Evolutionary conservation across 2,113 vertebrate genomes (phyloP), one percentile per base, ranked within the genome.

Genomic region (Apistogramma diplotaenia): DNA sequence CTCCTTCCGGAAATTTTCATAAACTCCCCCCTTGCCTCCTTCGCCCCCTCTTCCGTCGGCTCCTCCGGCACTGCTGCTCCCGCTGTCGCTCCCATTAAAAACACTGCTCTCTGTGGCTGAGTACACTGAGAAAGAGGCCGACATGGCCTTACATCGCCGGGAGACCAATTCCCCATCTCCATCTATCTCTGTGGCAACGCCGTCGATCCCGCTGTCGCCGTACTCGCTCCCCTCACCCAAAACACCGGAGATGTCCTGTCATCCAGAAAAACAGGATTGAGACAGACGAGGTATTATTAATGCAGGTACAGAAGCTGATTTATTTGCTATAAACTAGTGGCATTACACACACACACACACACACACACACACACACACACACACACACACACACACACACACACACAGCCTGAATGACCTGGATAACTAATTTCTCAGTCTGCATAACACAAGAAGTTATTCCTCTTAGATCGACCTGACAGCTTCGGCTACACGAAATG

Each of bases 1-100:
- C 92, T 99, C 98, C 78, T 98, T 95, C 1, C 97, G 93, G 90
- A 98, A 99, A 87, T 99, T 99, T 94, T 99, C 98, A 0, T 99
- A 99, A 5, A 99, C 96, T 0, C 97, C 91, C 94, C 97, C 96
- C 89, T 13, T 94, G 94, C 5, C 96, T 83, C 82, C 91, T 10
- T 86, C 96, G 0, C 96, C 87, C 0, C 89, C 78, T 65, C 89
- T 79, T 60, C 97, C 53, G 0, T 97, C 91, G 95, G 96, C 96
- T 92, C 10, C 96, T 94, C 96, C 97, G 1, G 97, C 96, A 0
- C 96, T 94, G 93, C 96, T 98, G 95, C 97, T 99, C 31, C 97
- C 97, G 0, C 97, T 98, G 93, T 99, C 98, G 0, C 97, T 98
- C 86, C 97, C 97, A 0, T 96, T 94, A 40, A 98, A 98, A 31